Evolutionary conservation across 2,113 vertebrate genomes (phyloP).

Genomic region (Oxyruncus cristatus): DNA sequence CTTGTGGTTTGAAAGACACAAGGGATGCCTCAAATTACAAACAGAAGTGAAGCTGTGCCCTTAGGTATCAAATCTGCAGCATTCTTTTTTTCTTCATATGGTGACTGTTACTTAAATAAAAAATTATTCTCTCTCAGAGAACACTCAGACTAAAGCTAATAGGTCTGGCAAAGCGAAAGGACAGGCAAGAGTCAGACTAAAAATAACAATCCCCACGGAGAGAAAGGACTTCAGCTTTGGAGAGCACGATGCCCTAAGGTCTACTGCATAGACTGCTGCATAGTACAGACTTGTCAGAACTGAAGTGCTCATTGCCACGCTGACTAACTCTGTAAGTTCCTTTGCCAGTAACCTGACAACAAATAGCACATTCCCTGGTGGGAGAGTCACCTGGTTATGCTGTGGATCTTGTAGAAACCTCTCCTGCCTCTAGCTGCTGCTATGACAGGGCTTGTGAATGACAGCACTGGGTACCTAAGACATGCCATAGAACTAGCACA

Average conservation of each 20-base stretch:
- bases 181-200: not conserved
- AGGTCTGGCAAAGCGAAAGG: not conserved
- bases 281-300: not conserved
- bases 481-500: not conserved
- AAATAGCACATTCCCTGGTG: not conserved
- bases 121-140: not conserved
- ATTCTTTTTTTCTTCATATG: not conserved
- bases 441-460: not conserved
- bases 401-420: not conserved
- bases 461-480: not conserved
- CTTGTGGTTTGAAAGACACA: not conserved
- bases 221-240: not conserved
- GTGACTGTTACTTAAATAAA: not conserved
- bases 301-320: not conserved
- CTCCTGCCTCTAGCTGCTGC: not conserved
- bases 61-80: not conserved
- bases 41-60: not conserved
- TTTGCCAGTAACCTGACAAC: not conserved
- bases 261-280: not conserved
- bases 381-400: not conserved
- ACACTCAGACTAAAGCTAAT: not conserved
- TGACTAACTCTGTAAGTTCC: not conserved
- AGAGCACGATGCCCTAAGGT: not conserved
- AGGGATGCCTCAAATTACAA: not conserved
- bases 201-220: not conserved